Evolutionary conservation across 2,888 invertebrate genomes (phyloP), one percentile per base, ranked within the genome.

Genomic region (Chrysolina oricalcia): DNA sequence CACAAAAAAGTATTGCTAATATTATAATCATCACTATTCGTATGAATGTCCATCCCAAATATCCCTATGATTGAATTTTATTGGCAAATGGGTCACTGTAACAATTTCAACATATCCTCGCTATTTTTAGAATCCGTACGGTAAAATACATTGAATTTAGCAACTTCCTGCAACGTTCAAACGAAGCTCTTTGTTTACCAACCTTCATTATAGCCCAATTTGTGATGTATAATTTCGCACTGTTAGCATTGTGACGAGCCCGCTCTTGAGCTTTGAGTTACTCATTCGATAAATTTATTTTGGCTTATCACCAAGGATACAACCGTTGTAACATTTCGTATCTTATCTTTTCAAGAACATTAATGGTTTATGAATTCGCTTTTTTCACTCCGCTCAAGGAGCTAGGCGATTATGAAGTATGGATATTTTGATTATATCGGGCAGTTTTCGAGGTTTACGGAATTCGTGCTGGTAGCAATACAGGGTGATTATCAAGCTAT

Each of bases 111-210:
- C 50, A 19, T 50, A 10, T 50, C 17, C n/a, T 50, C 19, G n/a
- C 50, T 50, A 50, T 50, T 50, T 19, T 19, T 50, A 50, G 50
- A 1, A 19, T 17, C 19, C 19, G 10, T 50, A 17, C 50, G 50
- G 50, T 19, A 17, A 50, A 50, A 2, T 50, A 15, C 8, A 50
- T 50, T 50, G 19, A 19, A 50, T 50, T 19, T 19, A 50, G 50
- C 50, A 50, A 50, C 50, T 50, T 50, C 50, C 50, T 50, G 50
- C 19, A 50, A 10, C 5, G 19, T 50, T 19, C 11, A 1, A 10
- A 50, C 19, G 50, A 50, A 46, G 46, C 50, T 43, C 43, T 50
- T 50, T 50, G 50, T 50, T 50, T 50, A 50, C 50, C 10, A 19
- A 50, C 50, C 50, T 50, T 19, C 50, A 9, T 50, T 9, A 50